A percentile compares a stretch with the other conserved stretches of the same genome.
Evolutionary conservation across 92 coral and sea anemone genomes (phyloP).

Genomic region (Epizoanthus ramosus): DNA sequence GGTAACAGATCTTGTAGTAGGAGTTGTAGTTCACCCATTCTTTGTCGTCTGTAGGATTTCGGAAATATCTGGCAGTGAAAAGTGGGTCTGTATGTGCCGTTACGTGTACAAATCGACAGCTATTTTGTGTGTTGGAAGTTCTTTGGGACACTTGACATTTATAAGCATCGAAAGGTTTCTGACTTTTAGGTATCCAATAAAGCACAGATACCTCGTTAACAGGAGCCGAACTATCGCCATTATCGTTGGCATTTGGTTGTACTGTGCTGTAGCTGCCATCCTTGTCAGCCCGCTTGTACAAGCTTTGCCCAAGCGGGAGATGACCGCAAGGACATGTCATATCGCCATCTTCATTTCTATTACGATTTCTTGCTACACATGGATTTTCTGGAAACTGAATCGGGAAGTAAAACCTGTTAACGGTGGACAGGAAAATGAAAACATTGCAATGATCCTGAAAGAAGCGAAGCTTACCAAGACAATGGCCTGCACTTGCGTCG

Average conservation of each 20-base stretch:
- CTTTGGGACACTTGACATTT: background rate
- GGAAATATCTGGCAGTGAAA: background rate
- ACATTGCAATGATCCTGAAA: no score
- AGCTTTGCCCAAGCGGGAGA: no score
- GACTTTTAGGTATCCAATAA: background rate
- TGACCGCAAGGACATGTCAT: no score
- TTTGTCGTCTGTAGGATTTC: background rate
- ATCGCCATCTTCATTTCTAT: no score
- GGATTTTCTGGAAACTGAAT: no score
- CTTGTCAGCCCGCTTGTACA: background rate
- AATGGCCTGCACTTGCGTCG: no score
- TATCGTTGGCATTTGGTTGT: background rate
- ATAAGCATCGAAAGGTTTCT: background rate
- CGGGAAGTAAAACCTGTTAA: no score
- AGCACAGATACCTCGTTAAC: background rate
- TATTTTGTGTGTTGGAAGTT: background rate
- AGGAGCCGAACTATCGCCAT: background rate
- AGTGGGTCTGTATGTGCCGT: slow-evolving; percentile 10
- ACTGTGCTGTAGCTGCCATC: background rate
- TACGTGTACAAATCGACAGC: background rate
- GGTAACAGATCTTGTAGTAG: slow-evolving; percentile 1
- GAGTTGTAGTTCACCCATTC: background rate
- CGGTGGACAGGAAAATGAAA: no score
- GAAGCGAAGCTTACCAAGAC: no score
- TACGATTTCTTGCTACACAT: no score